Evolutionary conservation across 1,140 invertebrate genomes (phyloP).

Genomic region (Pogonomyrmex californicus): DNA sequence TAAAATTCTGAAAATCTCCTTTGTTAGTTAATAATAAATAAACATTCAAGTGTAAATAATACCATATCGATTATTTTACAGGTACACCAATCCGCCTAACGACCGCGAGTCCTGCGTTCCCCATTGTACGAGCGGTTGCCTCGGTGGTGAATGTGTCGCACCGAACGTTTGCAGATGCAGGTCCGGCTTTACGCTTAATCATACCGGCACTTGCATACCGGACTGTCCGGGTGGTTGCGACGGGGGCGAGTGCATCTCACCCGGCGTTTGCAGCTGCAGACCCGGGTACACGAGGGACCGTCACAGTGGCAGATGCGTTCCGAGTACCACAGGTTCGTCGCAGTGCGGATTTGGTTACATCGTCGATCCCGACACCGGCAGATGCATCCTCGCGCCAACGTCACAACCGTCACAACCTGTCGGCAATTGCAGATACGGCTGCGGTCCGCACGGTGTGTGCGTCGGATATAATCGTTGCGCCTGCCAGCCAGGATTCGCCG

Average conservation of each 20-base stretch:
- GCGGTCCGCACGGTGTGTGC: slow-evolving; percentile 72
- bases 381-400: slow-evolving; percentile 45
- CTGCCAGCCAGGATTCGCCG: slow-evolving; percentile 73
- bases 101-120: slow-evolving; percentile 78
- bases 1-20: not conserved
- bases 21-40: not conserved
- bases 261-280: slow-evolving; percentile 31
- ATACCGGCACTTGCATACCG: not conserved
- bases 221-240: slow-evolving; percentile 71
- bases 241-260: slow-evolving; percentile 50
- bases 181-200: slow-evolving; percentile 4
- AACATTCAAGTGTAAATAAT: not conserved
- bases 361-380: slow-evolving; percentile 67
- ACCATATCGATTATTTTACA: slow-evolving; percentile 52
- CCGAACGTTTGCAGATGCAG: slow-evolving; percentile 47
- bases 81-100: slow-evolving; percentile 78
- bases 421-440: slow-evolving; percentile 52
- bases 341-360: slow-evolving; percentile 76
- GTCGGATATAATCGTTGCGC: slow-evolving; percentile 84
- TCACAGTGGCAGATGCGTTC: slow-evolving; percentile 50
- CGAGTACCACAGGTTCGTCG: slow-evolving; percentile 63
- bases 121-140: slow-evolving; percentile 76
- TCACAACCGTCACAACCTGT: not conserved
- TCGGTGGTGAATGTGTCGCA: slow-evolving; percentile 33
- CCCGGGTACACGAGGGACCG: slow-evolving; percentile 34